phyloP scores from a whole-genome alignment of 2,113 vertebrate genomes.

The Notechis scutatus region DNA sequence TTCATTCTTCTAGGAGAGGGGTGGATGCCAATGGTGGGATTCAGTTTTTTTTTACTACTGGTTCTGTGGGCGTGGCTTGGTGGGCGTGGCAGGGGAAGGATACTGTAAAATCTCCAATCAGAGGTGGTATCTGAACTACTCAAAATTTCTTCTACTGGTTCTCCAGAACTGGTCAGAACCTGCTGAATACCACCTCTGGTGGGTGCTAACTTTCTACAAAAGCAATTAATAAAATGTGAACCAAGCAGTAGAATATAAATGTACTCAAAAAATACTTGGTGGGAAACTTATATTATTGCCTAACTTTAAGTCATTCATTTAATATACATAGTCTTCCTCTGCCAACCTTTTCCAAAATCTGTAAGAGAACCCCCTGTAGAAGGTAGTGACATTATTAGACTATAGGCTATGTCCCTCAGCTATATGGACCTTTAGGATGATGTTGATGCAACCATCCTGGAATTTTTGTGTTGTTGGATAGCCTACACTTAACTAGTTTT shows the following conservation, averaged over 20 bases:
- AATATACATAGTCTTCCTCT: neutral
- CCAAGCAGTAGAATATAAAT: neutral
- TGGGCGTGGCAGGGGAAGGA: no score
- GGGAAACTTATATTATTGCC: neutral
- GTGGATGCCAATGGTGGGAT: no score
- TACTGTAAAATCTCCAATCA: no score
- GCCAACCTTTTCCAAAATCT: neutral
- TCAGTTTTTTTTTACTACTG: no score
- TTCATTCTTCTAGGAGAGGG: no score
- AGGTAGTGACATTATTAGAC: neutral
- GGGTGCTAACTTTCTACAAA: no score
- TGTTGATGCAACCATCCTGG: neutral
- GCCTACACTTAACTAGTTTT: neutral
- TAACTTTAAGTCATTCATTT: neutral
- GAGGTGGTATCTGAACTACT: no score
- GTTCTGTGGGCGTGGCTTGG: no score
- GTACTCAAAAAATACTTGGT: neutral
- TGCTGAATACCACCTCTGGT: no score
- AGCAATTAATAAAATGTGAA: neutral
- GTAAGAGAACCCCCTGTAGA: neutral
- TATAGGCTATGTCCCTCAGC: neutral
- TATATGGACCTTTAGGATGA: neutral
- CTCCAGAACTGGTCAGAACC: no score
- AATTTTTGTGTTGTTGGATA: neutral
- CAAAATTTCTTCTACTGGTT: no score